Conservation (phyloP, 2,797 vertebrate genomes). For the Phrynocephalus vlangalii region DNA sequence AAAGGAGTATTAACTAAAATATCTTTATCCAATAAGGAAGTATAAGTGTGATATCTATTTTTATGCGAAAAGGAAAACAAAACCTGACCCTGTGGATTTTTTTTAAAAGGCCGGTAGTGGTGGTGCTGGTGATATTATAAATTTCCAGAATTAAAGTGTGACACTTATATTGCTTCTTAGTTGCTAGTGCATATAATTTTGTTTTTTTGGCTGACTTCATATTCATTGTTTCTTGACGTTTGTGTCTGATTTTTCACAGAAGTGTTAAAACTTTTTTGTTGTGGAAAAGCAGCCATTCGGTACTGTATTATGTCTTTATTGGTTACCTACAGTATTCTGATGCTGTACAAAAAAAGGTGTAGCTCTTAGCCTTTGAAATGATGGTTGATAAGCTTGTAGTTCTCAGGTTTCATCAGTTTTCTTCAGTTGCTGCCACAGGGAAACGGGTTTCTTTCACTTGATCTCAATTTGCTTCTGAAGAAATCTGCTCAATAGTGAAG, state of each 20-base stretch:
- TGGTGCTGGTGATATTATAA: conserved; percentile 35
- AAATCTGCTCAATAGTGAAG: conserved; percentile 31
- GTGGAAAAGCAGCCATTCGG: conserved; percentile 66
- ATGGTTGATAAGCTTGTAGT: conserved; percentile 42
- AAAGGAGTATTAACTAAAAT: conserved; percentile 50
- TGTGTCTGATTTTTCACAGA: conserved; percentile 58
- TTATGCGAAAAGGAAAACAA: conserved; percentile 34
- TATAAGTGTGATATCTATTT: conserved; percentile 69
- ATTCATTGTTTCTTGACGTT: conserved; percentile 65
- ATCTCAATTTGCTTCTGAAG: conserved; percentile 35
- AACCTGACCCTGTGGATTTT: conserved; percentile 54
- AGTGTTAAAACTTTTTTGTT: conserved; percentile 60
- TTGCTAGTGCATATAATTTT: conserved; percentile 40
- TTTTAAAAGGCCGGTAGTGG: not conserved
- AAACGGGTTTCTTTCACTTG: not conserved
- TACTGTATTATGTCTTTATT: conserved; percentile 72
- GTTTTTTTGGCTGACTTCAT: conserved; percentile 58
- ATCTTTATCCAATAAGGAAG: conserved; percentile 31
- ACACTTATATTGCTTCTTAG: conserved; percentile 33
- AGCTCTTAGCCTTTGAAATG: conserved; percentile 24
- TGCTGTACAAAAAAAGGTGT: conserved; percentile 61
- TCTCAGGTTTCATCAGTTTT: conserved; percentile 55
- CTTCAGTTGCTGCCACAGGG: conserved; percentile 29
- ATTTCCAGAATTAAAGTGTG: conserved; percentile 50
- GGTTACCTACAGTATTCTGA: conserved; percentile 34